A percentile compares a stretch with the other conserved stretches of the same genome.
Conservation (phyloP, 2,113 vertebrate species). For the Plotosus lineatus region DNA sequence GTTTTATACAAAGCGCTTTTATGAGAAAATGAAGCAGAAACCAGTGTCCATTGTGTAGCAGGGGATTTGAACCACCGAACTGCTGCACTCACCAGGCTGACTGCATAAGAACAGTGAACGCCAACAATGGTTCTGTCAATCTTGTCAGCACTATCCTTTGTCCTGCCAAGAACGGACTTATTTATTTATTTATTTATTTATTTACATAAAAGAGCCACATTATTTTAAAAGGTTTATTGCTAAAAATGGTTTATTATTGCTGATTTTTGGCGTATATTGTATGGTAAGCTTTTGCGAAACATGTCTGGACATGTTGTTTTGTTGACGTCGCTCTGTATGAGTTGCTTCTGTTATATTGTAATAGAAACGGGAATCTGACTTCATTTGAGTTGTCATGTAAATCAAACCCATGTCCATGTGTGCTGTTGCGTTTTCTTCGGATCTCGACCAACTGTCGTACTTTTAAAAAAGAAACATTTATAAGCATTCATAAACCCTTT, state of each 20-base stretch:
- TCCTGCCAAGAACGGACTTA: neutral
- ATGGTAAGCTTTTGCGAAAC: neutral
- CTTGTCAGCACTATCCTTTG: slow-evolving; percentile 1
- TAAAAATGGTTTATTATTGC: slow-evolving; percentile 40
- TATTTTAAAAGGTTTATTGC: slow-evolving; percentile 35
- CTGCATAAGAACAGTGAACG: neutral
- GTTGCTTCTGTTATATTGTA: slow-evolving; percentile 2
- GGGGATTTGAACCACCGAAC: neutral
- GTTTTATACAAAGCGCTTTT: slow-evolving; percentile 17
- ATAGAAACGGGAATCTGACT: neutral
- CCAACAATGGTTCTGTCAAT: slow-evolving; percentile 9
- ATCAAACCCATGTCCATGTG: neutral
- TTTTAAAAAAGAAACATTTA: slow-evolving; percentile 63
- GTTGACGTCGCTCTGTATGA: slow-evolving; percentile 26
- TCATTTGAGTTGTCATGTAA: neutral
- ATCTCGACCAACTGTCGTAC: slow-evolving; percentile 52
- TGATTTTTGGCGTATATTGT: slow-evolving; percentile 8
- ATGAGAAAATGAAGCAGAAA: neutral
- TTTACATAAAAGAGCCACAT: neutral
- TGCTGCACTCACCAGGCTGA: neutral
- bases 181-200: neutral
- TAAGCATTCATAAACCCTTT: slow-evolving; percentile 58
- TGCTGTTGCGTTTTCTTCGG: slow-evolving; percentile 3
- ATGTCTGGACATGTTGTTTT: slow-evolving; percentile 35
- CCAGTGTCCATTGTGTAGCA: neutral